Base-by-base conservation (phyloP, 2,888 invertebrate genomes). In the Tipula unca region DNA sequence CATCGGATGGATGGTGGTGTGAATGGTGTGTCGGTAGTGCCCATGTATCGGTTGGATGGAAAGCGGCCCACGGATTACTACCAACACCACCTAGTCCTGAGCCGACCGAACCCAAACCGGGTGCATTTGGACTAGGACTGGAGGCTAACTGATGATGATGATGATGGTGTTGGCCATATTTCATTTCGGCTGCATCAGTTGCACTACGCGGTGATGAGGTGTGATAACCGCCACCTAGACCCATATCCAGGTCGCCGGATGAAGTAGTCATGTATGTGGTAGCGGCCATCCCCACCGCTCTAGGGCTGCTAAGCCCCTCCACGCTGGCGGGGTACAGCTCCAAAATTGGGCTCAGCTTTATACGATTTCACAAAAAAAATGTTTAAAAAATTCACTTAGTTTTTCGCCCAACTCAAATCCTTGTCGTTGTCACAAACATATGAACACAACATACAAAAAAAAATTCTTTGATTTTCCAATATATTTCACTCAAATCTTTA, bases 261-360 rank as follows among this genome's bases (percentile, higher is more conserved):
- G 96, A 95, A 92, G 95, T 95, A 92, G 97, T 96, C 94, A 97
- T 95, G 93, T 97, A 97, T 93, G 97, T 96, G 93, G 97, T 96
- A 93, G 97, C 97, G 94, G 97, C 97, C 97, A 97, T 97, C 95
- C 93, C 95, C 95, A 93, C 94, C 93, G 93, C 93, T 93, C 92
- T 93, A 92, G 93, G 91, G 91, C 91, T 90, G 89, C 90, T 89
- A 88, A 91, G 90, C 90, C 91, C 92, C 92, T 92, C 91, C 91
- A 91, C 91, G 91, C 91, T 91, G 90, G 91, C 90, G 91, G 90
- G 90, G 91, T 91, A 91, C 91, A 91, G 91, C 91, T 91, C 91
- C 91, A 91, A 91, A 89, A 90, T 91, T 90, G 91, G 91, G 90
- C 91, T 91, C 91, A 91, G 91, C 91, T 91, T 91, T 86, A 32